Percentiles rank a stretch among this genome's conserved stretches.
These are phyloP conservation scores for Huso huso DNA, from an alignment of 2,797 vertebrate species.

Conservation along the genomic window DNA sequence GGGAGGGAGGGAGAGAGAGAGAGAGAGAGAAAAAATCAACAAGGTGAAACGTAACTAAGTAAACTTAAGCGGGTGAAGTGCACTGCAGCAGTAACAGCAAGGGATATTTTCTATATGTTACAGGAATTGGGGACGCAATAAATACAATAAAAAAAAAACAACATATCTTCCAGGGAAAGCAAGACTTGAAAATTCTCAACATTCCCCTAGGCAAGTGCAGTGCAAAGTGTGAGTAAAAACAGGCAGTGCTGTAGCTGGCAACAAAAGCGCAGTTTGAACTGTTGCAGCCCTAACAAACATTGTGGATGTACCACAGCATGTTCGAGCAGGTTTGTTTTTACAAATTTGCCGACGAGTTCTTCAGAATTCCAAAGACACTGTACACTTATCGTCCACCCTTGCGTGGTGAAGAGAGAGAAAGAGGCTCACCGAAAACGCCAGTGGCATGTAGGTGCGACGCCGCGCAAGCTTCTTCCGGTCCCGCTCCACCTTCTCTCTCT, in stretches of 20 bases:
- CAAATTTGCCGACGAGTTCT: too few relatives aligned
- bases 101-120: constrained; percentile 24
- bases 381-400: too few relatives aligned
- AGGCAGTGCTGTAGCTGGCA: not conserved
- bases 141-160: not conserved
- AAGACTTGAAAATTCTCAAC: not conserved
- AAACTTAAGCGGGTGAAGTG: constrained; percentile 32
- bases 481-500: constrained; percentile 91
- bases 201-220: not conserved
- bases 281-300: too few relatives aligned
- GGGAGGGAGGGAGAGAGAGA: constrained; percentile 18
- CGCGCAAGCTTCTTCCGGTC: constrained; percentile 93
- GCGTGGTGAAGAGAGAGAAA: too few relatives aligned
- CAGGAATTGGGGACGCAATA: constrained; percentile 9
- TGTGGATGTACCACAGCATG: too few relatives aligned
- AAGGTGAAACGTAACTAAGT: constrained; percentile 51
- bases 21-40: constrained; percentile 62
- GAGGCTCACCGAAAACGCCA: constrained; percentile 87
- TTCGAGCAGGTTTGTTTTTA: too few relatives aligned
- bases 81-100: constrained; percentile 45
- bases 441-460: constrained; percentile 87
- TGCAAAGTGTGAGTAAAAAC: not conserved
- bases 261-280: too few relatives aligned
- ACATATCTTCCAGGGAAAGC: not conserved
- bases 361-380: too few relatives aligned